phyloP scores from a whole-genome alignment of 2,797 vertebrate species.

The Cossypha caffra region DNA sequence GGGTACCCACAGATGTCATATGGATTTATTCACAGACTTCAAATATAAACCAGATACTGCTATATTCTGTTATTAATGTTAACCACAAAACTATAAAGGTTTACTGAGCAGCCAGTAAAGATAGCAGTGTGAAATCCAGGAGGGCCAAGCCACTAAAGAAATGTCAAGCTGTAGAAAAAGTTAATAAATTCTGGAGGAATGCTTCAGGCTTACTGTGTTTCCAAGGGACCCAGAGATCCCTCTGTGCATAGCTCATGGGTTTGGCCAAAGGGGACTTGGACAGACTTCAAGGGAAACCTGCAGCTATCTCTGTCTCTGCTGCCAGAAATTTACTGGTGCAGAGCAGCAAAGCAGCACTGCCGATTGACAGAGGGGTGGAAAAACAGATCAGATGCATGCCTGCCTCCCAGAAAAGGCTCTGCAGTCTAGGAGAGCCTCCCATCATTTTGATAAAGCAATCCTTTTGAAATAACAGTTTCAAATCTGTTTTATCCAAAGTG shows the following conservation, averaged over 20 bases:
- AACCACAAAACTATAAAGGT: background rate
- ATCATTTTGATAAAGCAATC: background rate
- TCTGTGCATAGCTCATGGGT: background rate
- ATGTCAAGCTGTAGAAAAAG: slow-evolving; percentile 16
- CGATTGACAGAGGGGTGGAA: slow-evolving; percentile 2
- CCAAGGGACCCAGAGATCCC: slow-evolving; percentile 12
- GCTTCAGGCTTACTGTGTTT: slow-evolving; percentile 8
- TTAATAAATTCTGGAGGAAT: slow-evolving; percentile 33
- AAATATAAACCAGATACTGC: slow-evolving; percentile 29
- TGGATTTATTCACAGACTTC: background rate
- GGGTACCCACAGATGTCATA: background rate
- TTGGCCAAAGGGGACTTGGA: slow-evolving; percentile 32
- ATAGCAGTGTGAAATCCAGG: background rate
- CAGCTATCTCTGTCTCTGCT: background rate
- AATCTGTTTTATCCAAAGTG: background rate
- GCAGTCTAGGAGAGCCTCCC: background rate
- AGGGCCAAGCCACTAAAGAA: background rate
- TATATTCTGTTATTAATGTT: slow-evolving; percentile 9
- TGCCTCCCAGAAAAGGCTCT: background rate
- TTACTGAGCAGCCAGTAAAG: slow-evolving; percentile 3
- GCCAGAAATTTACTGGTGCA: slow-evolving; percentile 29
- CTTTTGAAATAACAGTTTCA: background rate
- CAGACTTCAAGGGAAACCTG: slow-evolving; percentile 64
- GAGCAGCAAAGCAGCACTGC: slow-evolving; percentile 15
- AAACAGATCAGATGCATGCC: slow-evolving; percentile 1